A percentile compares a stretch with the other conserved stretches of the same genome.
phyloP scores from a whole-genome alignment of 2,113 vertebrate genomes.

The Salminus brasiliensis region DNA sequence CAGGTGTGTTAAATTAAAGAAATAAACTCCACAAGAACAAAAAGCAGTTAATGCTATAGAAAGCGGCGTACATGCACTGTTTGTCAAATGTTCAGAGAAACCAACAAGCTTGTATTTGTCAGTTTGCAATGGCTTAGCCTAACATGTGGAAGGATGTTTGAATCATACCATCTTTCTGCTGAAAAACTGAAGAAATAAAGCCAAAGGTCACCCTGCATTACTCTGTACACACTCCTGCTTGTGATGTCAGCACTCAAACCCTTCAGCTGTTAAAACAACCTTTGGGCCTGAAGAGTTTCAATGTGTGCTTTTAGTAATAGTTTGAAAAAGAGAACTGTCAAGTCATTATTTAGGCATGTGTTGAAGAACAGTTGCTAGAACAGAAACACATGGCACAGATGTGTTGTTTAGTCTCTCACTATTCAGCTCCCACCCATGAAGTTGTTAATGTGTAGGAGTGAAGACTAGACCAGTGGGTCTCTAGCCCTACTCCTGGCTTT shows the following conservation, averaged over 20 bases:
- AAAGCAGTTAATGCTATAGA: background rate
- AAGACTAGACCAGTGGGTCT: constrained; percentile 15
- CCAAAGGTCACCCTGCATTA: no score
- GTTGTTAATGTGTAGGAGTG: background rate
- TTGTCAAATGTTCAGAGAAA: background rate
- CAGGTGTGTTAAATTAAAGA: background rate
- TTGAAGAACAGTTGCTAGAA: no score
- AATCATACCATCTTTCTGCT: background rate
- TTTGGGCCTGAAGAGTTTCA: no score
- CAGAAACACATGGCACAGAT: background rate
- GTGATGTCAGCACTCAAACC: no score
- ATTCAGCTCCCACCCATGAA: background rate
- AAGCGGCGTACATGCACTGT: background rate
- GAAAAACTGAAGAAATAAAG: no score
- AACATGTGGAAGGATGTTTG: background rate
- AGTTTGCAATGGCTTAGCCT: background rate
- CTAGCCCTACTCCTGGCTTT: no score
- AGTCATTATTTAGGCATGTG: no score
- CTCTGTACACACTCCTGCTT: no score
- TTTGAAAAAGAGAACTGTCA: no score
- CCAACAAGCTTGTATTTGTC: background rate
- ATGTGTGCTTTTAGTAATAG: no score
- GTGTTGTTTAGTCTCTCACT: background rate
- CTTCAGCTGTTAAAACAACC: no score
- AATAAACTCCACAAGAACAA: background rate